phyloP scores from a whole-genome alignment of 2,797 vertebrate species.

The Discoglossus pictus region DNA sequence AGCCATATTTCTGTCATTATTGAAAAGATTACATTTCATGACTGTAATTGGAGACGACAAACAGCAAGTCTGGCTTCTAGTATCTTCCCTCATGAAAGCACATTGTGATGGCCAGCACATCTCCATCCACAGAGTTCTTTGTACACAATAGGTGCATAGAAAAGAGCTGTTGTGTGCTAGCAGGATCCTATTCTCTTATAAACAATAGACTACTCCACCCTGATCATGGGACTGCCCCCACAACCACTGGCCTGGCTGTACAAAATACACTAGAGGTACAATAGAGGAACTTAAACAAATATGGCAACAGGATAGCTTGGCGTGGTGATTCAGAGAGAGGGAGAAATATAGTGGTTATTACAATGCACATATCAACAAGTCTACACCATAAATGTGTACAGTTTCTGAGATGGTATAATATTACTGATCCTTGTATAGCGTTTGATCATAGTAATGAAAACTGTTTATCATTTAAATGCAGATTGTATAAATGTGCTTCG shows the following conservation, averaged over 20 bases:
- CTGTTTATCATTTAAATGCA: too few species aligned
- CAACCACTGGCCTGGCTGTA: neutral
- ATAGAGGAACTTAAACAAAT: neutral
- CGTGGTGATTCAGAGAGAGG: neutral
- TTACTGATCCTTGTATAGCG: too few species aligned
- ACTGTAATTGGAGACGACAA: slow-evolving; percentile 17
- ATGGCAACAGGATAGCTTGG: neutral
- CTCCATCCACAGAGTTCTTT: slow-evolving; percentile 20
- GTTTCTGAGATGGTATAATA: too few species aligned
- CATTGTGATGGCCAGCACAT: slow-evolving; percentile 8
- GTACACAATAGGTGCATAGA: slow-evolving; percentile 31
- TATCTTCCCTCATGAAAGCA: slow-evolving; percentile 19
- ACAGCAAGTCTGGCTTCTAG: slow-evolving; percentile 18
- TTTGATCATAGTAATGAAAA: too few species aligned
- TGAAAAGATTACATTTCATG: slow-evolving; percentile 3
- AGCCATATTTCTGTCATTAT: slow-evolving; percentile 21
- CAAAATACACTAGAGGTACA: neutral
- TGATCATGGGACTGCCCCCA: neutral
- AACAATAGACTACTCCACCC: slow-evolving; percentile 29
- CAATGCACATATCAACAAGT: too few species aligned
- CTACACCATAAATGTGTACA: too few species aligned
- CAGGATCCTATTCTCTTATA: slow-evolving; percentile 24
- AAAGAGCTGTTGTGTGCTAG: slow-evolving; percentile 33
- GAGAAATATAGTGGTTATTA: too few species aligned
- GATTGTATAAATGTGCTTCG: too few species aligned